Base-by-base conservation (phyloP, 2,888 invertebrate genomes). In the Steinernema carpocapsae region DNA sequence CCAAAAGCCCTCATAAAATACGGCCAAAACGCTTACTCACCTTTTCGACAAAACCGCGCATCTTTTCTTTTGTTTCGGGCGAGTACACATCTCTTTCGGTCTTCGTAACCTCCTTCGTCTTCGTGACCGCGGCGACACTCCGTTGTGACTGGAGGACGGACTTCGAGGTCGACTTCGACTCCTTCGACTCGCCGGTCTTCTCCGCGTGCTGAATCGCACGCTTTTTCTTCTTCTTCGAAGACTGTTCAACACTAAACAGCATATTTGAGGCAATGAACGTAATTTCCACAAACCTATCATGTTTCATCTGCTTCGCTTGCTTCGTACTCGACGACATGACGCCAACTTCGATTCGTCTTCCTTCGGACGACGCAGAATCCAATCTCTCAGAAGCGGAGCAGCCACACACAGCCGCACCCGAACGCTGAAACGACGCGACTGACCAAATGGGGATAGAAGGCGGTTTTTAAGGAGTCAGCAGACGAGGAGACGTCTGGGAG, bases 361-460 rank as follows among this genome's bases (percentile, higher is more conserved):
- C n/a, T 2, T 48, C 48, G 48, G 48, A 14, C 7, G 48, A 26
- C 32, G 64, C 64, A 64, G 64, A 64, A 64, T 64, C 64, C 26
- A 32, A 64, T 32, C 37, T 2, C 64, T 32, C 64, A 26, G 64
- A 64, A 12, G 12, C 52, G 52, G 24, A 19, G 19, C 22, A 52
- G 24, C 26, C 64, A 29, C 22, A 7, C 64, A 29, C 64, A 64
- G 48, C 48, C 17, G 48, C 48, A n/a, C 48, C 14, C 48, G 37
- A 48, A 48, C 2, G 48, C 19, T 48, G 48, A 48, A 48, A 48
- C 48, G 48, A 48, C 48, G 17, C 4, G 17, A 48, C 4, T 37
- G 37, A 37, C n/a, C n/a, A n/a, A n/a, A n/a, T n/a, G n/a, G n/a
- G n/a, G n/a, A n/a, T n/a, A n/a, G n/a, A n/a, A n/a, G n/a, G n/a